Evolutionary conservation across 2,797 vertebrate genomes (phyloP).

Genomic region (Periparus ater): DNA sequence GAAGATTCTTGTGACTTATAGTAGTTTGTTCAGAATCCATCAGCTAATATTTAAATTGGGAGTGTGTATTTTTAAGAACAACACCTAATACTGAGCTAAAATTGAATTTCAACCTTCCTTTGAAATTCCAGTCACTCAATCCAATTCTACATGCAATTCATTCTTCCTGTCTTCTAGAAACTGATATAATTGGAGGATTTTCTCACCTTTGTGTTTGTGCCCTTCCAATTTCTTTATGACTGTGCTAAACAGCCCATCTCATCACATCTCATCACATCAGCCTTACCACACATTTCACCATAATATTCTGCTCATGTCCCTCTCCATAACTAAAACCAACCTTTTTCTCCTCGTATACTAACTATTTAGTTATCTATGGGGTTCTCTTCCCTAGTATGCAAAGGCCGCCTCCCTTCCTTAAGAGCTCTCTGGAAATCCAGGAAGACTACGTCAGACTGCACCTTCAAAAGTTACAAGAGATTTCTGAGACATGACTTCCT

Average conservation of each 20-base stretch:
- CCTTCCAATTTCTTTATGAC: neutral
- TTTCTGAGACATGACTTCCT: neutral
- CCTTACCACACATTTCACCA: neutral
- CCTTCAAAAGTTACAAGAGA: neutral
- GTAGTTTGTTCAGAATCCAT: neutral
- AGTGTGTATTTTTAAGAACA: neutral
- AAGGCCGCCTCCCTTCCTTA: neutral
- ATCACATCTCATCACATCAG: neutral
- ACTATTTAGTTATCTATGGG: neutral
- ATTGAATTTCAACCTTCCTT: neutral
- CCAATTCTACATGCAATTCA: neutral
- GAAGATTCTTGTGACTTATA: neutral
- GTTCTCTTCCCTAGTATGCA: neutral
- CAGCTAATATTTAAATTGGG: neutral
- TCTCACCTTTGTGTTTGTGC: neutral
- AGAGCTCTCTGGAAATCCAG: neutral
- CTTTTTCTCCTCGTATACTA: neutral
- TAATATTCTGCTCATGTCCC: neutral
- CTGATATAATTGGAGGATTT: neutral
- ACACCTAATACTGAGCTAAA: neutral
- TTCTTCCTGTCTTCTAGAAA: neutral
- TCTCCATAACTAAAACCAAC: neutral
- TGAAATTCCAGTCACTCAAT: neutral
- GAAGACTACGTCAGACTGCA: neutral
- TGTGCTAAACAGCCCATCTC: neutral